Conservation (phyloP, 1,140 invertebrate species). For the Teleogryllus occipitalis region DNA sequence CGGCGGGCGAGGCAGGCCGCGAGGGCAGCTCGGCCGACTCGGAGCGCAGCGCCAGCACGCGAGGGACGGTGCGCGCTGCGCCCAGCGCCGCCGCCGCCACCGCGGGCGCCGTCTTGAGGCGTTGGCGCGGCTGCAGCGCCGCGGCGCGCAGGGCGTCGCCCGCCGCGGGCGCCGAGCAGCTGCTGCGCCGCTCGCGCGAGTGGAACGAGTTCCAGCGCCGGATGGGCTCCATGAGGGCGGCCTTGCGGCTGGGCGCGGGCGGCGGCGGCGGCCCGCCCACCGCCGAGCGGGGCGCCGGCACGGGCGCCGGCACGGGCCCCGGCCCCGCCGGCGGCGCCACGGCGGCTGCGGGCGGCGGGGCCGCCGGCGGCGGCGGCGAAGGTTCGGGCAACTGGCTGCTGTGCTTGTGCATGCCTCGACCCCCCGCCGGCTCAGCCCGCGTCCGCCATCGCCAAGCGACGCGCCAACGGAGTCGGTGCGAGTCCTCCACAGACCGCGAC, state of each 20-base stretch:
- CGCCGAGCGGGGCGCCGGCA: background rate
- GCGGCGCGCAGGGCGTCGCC: background rate
- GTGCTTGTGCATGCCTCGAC: too few species aligned
- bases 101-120: constrained; percentile 13
- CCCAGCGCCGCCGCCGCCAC: constrained; percentile 18
- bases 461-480: too few species aligned
- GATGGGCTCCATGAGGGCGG: constrained; percentile 32
- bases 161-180: constrained; percentile 9
- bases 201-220: constrained; percentile 49
- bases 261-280: background rate
- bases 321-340: too few species aligned
- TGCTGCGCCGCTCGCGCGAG: constrained; percentile 26
- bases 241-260: background rate
- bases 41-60: constrained; percentile 26
- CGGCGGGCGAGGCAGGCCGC: constrained; percentile 24
- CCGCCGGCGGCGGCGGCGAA: too few species aligned
- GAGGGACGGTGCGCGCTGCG: constrained; percentile 19
- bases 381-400: too few species aligned
- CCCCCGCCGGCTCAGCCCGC: too few species aligned
- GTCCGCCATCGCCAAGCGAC: too few species aligned
- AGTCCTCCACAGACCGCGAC: too few species aligned
- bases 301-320: too few species aligned
- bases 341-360: too few species aligned
- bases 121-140: constrained; percentile 9
- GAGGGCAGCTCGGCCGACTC: constrained; percentile 29